These are phyloP conservation scores for Momotus momota DNA, from an alignment of 2,797 vertebrate genomes.

Conservation along the genomic window DNA sequence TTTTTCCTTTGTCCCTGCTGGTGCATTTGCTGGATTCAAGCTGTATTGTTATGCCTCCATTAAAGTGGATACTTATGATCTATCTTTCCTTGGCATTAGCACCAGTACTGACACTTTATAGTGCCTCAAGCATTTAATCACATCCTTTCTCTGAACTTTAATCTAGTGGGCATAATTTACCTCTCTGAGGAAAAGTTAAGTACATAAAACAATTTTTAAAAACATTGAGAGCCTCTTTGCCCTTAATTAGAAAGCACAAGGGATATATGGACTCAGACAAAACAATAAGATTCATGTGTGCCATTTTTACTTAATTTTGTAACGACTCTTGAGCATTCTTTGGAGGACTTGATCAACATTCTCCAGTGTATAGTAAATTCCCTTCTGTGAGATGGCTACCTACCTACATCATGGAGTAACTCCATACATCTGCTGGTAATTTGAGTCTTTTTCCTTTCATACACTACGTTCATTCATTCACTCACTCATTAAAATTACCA, in stretches of 20 bases:
- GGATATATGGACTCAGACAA: slow-evolving; percentile 2
- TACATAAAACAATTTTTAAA: slow-evolving; percentile 46
- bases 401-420: not conserved
- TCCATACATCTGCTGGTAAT: not conserved
- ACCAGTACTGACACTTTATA: not conserved
- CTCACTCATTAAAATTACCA: not conserved
- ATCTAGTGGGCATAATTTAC: slow-evolving; percentile 44
- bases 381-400: not conserved
- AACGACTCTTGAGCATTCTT: not conserved
- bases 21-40: not conserved
- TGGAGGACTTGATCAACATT: not conserved
- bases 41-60: not conserved
- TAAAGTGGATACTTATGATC: not conserved
- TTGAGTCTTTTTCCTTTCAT: not conserved
- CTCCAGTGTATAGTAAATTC: not conserved
- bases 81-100: slow-evolving; percentile 21
- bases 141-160: slow-evolving; percentile 54
- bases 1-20: not conserved
- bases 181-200: slow-evolving; percentile 40
- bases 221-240: slow-evolving; percentile 7
- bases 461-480: not conserved
- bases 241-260: slow-evolving; percentile 43
- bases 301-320: slow-evolving; percentile 31
- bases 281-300: not conserved
- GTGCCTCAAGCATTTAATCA: slow-evolving; percentile 35